Conservation (phyloP, 2,797 vertebrate species). For the Betta splendens region DNA sequence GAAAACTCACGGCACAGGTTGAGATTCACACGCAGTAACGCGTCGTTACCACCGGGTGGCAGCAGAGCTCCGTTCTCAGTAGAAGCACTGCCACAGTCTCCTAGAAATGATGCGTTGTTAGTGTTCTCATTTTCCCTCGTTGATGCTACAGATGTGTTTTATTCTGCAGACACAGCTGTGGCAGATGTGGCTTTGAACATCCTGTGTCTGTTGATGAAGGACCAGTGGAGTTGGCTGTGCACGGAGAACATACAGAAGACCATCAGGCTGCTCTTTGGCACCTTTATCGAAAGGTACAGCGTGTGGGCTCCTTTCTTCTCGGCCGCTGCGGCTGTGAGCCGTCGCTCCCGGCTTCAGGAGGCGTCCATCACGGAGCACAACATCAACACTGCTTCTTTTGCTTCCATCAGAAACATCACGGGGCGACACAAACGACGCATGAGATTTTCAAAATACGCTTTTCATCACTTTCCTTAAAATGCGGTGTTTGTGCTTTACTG, state of each 20-base stretch:
- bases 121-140: not conserved
- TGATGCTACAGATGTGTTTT: not conserved
- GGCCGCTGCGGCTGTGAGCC: too few relatives aligned
- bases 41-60: slow-evolving; percentile 46
- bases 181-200: slow-evolving; percentile 90
- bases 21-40: slow-evolving; percentile 27
- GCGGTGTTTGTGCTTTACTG: slow-evolving; percentile 1
- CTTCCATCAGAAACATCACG: not conserved
- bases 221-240: slow-evolving; percentile 94
- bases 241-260: slow-evolving; percentile 90
- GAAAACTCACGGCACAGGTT: slow-evolving; percentile 72
- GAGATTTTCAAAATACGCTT: slow-evolving; percentile 7
- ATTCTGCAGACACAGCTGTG: slow-evolving; percentile 82
- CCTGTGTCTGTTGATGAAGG: slow-evolving; percentile 87
- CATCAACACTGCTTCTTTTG: slow-evolving; percentile 6
- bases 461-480: slow-evolving; percentile 3
- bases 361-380: slow-evolving; percentile 7
- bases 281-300: slow-evolving; percentile 92
- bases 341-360: too few relatives aligned
- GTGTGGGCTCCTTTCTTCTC: not conserved
- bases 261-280: slow-evolving; percentile 88
- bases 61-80: slow-evolving; percentile 47
- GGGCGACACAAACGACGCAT: not conserved
- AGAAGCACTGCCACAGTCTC: too few relatives aligned
- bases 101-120: not conserved